Base-by-base conservation (phyloP, 2,797 vertebrate species). In the Caiman crocodilus region DNA sequence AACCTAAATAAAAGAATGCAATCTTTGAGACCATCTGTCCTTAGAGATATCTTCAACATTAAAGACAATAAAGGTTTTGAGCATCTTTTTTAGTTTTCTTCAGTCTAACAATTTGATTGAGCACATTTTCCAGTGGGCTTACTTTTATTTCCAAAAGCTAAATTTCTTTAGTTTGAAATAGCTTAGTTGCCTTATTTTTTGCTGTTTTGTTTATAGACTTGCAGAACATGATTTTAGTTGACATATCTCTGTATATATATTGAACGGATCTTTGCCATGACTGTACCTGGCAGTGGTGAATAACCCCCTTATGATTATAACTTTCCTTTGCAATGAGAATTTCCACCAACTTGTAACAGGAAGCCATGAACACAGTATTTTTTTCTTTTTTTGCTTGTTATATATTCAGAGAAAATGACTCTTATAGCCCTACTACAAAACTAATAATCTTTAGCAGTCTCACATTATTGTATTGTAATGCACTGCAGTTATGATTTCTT, bases 21-120 rank as follows among this genome's bases (percentile, higher is more conserved):
- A 89, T 96, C 32, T 94, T 65, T 94, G 69, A 82, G 94, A 81
- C 94, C 95, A 95, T 96, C 95, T 96, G 95, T 90, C 96, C 86
- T 94, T 90, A 76, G 35, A 85, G 89, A 93, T 97, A 96, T 55
- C 88, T 92, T 84, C 88, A 96, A 94, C 75, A 96, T 88, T 93
- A 93, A 95, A 92, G 79, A 79, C 92, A 94, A 94, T 79, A 92
- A 94, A 88, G 76, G 23, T 42, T 85, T 92, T 67, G 88, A 93
- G 77, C 74, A 21, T 42, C 23, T 58, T 23, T 50, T 50, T 50
- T 50, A 50, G 42, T 50, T 50, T 50, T 50, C 42, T 50, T 50
- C 42, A 50, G 42, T 50, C 42, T 50, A 50, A 50, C 42, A 50
- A 50, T 10, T 50, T 50, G 42, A 50, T 50, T 86, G 11, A 87